phyloP scores from a whole-genome alignment of 2,113 vertebrate genomes.

The Cricetomys ansorgei region DNA sequence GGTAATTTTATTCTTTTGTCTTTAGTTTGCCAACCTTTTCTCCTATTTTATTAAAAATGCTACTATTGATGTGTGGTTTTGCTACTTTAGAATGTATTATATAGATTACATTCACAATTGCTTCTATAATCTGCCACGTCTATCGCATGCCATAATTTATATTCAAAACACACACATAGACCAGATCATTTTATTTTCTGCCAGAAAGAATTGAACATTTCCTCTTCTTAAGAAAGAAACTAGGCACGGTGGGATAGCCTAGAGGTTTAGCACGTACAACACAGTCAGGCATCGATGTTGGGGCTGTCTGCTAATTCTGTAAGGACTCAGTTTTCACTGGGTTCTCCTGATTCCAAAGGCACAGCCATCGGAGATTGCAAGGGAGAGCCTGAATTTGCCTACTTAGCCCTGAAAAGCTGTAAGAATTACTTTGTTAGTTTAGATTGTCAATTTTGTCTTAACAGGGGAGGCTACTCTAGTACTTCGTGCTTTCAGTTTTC shows the following conservation, averaged over 20 bases:
- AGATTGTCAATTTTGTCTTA: not conserved
- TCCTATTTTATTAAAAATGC: not conserved
- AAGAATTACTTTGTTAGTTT: not conserved
- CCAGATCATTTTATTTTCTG: not conserved
- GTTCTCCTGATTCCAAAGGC: not conserved
- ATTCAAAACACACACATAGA: not conserved
- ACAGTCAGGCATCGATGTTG: not conserved
- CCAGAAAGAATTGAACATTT: not conserved
- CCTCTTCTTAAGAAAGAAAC: not conserved
- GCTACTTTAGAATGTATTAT: conserved; percentile 9
- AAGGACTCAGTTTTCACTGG: not conserved
- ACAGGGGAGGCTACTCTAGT: not conserved
- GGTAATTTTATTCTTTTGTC: not conserved
- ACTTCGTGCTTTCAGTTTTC: not conserved
- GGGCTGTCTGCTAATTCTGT: not conserved
- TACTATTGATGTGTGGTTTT: not conserved
- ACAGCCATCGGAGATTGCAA: not conserved
- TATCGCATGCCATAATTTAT: not conserved
- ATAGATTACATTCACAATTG: not conserved
- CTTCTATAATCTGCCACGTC: not conserved
- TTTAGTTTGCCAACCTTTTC: not conserved
- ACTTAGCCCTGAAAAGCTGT: not conserved
- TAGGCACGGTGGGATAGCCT: not conserved
- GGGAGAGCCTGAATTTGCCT: not conserved
- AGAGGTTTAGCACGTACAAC: not conserved